Conservation (phyloP, 2,888 invertebrate species). For the Trissoscelio sp. region DNA sequence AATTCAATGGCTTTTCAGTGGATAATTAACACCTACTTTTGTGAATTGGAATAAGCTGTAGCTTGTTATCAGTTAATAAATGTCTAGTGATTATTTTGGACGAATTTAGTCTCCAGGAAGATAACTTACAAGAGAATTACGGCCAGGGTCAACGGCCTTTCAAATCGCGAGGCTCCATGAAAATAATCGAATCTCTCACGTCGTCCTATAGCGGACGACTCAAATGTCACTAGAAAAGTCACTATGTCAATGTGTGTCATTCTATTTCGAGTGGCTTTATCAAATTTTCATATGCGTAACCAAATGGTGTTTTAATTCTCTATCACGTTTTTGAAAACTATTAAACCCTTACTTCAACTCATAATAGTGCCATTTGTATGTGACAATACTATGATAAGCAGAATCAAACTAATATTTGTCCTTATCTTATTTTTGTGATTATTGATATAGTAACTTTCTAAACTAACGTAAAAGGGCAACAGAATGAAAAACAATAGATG, state of each 20-base stretch:
- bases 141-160: constrained; percentile 25
- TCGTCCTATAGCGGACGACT: constrained; percentile 3
- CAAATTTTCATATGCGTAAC: not conserved
- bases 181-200: constrained; percentile 34
- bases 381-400: no score
- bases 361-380: no score
- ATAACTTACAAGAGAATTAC: constrained; percentile 5
- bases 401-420: no score
- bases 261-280: not conserved
- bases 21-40: constrained; percentile 2
- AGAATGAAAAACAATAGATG: not conserved
- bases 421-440: no score
- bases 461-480: not conserved
- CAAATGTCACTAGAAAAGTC: constrained; percentile 3
- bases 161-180: constrained; percentile 12
- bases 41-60: no score
- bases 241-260: not conserved
- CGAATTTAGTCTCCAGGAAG: constrained; percentile 19
- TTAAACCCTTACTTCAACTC: no score
- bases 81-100: constrained; percentile 34
- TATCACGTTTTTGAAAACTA: no score
- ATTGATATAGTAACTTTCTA: not conserved
- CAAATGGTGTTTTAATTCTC: no score
- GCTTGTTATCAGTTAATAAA: no score
- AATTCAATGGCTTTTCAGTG: not conserved